phyloP scores from a whole-genome alignment of 2,113 vertebrate genomes.

The Peromyscus leucopus region DNA sequence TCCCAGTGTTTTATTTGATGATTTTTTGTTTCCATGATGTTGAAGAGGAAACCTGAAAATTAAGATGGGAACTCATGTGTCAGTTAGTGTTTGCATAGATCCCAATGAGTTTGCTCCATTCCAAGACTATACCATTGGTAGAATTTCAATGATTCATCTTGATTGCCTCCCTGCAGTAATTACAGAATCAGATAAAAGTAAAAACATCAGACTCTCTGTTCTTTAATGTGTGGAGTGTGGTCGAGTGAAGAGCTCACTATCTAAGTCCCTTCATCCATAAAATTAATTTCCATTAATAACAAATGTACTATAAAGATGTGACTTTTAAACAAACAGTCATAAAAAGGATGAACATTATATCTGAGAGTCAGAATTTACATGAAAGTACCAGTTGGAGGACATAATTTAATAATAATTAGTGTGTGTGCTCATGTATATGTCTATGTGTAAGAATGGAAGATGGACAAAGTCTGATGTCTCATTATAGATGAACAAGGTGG shows the following conservation, averaged over 20 bases:
- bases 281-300: constrained; percentile 4
- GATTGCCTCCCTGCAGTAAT: not conserved
- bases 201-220: not conserved
- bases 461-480: not conserved
- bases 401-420: not conserved
- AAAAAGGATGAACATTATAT: not conserved
- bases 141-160: not conserved
- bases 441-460: not conserved
- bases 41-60: not conserved
- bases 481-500: constrained; percentile 14
- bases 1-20: not conserved
- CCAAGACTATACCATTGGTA: not conserved
- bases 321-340: not conserved
- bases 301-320: not conserved
- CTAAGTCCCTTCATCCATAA: not conserved
- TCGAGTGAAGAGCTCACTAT: not conserved
- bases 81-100: too few species aligned
- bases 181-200: not conserved
- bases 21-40: not conserved
- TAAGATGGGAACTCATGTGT: not conserved
- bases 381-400: not conserved
- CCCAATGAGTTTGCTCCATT: not conserved
- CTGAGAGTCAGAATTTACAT: not conserved
- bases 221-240: not conserved
- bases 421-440: not conserved